Conservation (phyloP, 2,888 invertebrate genomes). For the Ceraclea dissimilis region DNA sequence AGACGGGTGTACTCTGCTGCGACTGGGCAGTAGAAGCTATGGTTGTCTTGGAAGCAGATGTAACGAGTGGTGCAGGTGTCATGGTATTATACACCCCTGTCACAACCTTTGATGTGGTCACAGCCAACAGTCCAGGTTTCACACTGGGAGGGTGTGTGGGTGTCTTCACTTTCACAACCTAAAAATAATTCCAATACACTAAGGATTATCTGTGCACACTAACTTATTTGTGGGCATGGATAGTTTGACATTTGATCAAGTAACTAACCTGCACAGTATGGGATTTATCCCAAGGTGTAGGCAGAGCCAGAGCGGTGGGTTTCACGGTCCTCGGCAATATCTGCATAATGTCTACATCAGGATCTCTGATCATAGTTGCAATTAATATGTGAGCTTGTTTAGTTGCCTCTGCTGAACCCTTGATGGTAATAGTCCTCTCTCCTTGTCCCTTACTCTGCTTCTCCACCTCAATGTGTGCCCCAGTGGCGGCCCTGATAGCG, state of each 20-base stretch:
- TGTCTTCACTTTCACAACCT: conserved; percentile 10
- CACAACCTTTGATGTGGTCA: conserved; percentile 10
- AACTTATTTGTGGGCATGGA: too few relatives aligned
- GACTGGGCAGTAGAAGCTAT: conserved; percentile 25
- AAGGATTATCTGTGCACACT: too few relatives aligned
- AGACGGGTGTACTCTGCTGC: conserved; percentile 14
- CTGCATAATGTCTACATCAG: conserved; percentile 82
- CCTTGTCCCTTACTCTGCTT: conserved; percentile 93
- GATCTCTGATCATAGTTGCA: conserved; percentile 87
- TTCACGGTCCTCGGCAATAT: conserved; percentile 64
- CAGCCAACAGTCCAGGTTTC: conserved; percentile 29
- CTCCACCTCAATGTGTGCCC: conserved; percentile 97
- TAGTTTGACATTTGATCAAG: neutral
- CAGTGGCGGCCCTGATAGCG: conserved; percentile 92
- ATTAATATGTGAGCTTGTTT: conserved; percentile 90
- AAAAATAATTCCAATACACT: too few relatives aligned
- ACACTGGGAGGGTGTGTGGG: conserved; percentile 12
- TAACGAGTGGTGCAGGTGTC: conserved; percentile 24
- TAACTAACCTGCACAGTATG: conserved; percentile 28
- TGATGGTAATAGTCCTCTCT: conserved; percentile 91
- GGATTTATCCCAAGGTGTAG: conserved; percentile 54
- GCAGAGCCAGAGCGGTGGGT: conserved; percentile 46
- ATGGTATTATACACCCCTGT: neutral
- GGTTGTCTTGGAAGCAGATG: conserved; percentile 2
- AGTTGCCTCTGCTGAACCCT: conserved; percentile 86